phyloP scores from a whole-genome alignment of 2,888 invertebrate genomes.

The Acrobasis suavella region DNA sequence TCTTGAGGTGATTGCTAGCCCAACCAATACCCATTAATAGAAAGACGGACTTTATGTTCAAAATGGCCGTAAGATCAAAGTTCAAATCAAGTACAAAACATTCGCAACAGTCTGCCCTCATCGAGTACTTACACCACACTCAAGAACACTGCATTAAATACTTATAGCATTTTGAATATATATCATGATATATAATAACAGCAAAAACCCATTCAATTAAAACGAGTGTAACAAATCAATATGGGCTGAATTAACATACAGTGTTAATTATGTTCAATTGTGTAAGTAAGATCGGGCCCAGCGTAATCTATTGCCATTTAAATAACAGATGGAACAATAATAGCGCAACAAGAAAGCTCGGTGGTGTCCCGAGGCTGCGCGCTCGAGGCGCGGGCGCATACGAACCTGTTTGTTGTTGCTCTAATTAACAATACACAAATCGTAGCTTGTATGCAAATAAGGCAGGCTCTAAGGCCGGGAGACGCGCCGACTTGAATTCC shows the following conservation, averaged over 20 bases:
- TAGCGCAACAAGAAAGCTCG: conserved; percentile 68
- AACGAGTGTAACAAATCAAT: conserved; percentile 50
- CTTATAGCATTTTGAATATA: background rate
- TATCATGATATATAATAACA: conserved; percentile 17
- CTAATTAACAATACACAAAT: conserved; percentile 83
- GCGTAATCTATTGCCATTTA: conserved; percentile 76
- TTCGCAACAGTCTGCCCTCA: background rate
- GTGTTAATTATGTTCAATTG: conserved; percentile 76
- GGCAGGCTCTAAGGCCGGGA: conserved; percentile 46
- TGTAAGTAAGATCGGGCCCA: conserved; percentile 58
- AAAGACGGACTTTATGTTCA: background rate
- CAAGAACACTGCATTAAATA: background rate
- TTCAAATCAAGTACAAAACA: background rate
- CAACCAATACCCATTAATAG: conserved; percentile 14
- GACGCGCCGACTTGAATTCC: conserved; percentile 44
- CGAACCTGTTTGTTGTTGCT: conserved; percentile 76
- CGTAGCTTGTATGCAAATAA: conserved; percentile 81
- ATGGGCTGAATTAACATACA: conserved; percentile 68
- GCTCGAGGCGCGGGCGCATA: conserved; percentile 40
- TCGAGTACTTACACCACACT: no score
- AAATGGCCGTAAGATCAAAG: background rate
- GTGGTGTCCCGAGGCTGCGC: conserved; percentile 46
- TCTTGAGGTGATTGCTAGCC: conserved; percentile 28
- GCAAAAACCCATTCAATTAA: conserved; percentile 31
- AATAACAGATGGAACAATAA: conserved; percentile 79